Evolutionary conservation across 2,888 invertebrate species (phyloP), one percentile per base, ranked within the genome.

Genomic region (Zaprionus obscuricornis): DNA sequence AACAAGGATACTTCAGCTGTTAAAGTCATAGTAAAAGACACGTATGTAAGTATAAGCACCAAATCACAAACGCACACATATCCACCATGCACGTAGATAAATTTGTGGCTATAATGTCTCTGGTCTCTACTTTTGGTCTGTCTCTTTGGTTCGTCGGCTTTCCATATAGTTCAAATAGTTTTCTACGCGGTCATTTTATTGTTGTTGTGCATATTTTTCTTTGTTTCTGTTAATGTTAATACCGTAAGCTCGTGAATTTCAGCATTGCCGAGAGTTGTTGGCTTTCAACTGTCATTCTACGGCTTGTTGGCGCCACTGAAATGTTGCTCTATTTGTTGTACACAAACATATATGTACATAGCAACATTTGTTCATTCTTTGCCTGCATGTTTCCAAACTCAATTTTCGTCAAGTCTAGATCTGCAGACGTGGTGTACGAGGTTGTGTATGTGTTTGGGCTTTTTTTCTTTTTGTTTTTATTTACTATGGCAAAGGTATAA

Each of bases 321-420:
- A 66, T 74, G 60, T 66, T 66, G 47, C 67, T 72, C 52, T 67
- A 72, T 76, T 73, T 68, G 50, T 67, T 51, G 49, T 27, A n/a
- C n/a, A n/a, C n/a, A n/a, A n/a, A n/a, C n/a, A n/a, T n/a, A n/a
- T n/a, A 27, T 46, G 31, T 18, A 17, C 14, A 18, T 27, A 43
- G 37, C 27, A 50, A 39, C 56, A 52, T 46, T 54, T 18, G 39
- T 29, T 22, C 20, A 29, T 47, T 45, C 60, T 58, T 51, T 60
- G 43, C 60, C 59, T 54, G 63, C 71, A 69, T 71, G 55, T 71
- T 71, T 67, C 52, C 58, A 64, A 71, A 71, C 67, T 71, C 72
- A 71, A 71, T 71, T 71, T 71, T 71, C 67, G 71, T 71, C 71
- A 71, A 71, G 71, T 71, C 66, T n/a, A n/a, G n/a, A 66, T 52